These are phyloP conservation scores for Patella depressa DNA, from an alignment of 2,888 invertebrate genomes.

Conservation along the genomic window DNA sequence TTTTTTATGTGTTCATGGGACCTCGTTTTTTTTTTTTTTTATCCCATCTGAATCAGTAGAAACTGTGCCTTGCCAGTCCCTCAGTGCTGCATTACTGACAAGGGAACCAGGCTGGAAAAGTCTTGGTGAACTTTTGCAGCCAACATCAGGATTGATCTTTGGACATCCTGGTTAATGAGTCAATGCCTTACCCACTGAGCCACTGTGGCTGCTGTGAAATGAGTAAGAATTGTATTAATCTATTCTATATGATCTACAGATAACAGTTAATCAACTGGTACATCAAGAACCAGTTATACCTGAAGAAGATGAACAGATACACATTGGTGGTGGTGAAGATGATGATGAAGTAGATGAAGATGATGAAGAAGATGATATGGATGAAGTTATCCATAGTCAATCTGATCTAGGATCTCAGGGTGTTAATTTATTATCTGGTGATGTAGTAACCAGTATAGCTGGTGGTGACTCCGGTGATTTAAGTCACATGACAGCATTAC, in stretches of 20 bases:
- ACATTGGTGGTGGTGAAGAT: conserved; percentile 25
- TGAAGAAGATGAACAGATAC: not conserved
- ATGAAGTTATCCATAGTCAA: conserved; percentile 18
- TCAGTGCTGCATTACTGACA: no score
- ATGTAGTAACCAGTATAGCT: conserved; percentile 17
- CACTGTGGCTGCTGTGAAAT: no score
- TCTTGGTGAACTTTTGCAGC: no score
- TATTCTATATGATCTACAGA: not conserved
- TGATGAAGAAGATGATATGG: conserved; percentile 24
- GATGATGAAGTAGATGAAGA: conserved; percentile 37
- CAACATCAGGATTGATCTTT: no score
- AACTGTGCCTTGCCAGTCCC: no score
- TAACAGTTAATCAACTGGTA: not conserved
- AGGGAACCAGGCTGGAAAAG: no score
- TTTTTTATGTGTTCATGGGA: no score
- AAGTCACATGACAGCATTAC: not conserved
- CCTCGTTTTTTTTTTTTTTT: no score
- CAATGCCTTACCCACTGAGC: no score
- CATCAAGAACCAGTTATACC: conserved; percentile 2
- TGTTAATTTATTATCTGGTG: conserved; percentile 12
- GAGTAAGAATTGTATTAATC: no score
- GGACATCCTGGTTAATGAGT: no score
- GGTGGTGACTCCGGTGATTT: conserved; percentile 11
- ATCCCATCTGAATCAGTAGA: no score
- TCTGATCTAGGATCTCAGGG: conserved; percentile 6